Evolutionary conservation across 2,888 invertebrate genomes (phyloP).

Genomic region (Agapostemon virescens): DNA sequence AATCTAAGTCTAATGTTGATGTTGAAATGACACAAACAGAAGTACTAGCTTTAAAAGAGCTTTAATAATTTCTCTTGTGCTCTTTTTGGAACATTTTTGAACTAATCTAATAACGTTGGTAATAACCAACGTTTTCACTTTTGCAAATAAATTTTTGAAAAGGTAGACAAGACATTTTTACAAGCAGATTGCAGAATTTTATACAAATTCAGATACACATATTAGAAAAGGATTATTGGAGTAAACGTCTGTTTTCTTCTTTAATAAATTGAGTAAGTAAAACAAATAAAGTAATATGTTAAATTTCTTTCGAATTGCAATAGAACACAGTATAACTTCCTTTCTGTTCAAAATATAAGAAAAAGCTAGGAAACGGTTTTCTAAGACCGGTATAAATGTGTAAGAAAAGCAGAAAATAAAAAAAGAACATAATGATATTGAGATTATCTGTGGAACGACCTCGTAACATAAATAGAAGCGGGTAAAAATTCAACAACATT

Average conservation of each 20-base stretch:
- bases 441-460: neutral
- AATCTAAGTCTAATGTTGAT: too few species aligned
- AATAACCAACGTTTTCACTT: neutral
- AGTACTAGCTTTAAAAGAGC: neutral
- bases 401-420: neutral
- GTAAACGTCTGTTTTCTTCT: neutral
- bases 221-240: neutral
- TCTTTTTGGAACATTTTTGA: neutral
- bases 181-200: neutral
- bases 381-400: neutral
- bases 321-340: neutral
- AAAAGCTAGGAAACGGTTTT: neutral
- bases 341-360: neutral
- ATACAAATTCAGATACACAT: neutral
- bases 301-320: neutral
- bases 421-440: neutral
- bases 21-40: too few species aligned
- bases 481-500: constrained; percentile 8
- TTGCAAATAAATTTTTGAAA: neutral
- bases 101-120: neutral
- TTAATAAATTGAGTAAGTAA: neutral
- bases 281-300: neutral
- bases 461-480: neutral
- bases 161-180: neutral
- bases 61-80: neutral